phyloP scores from a whole-genome alignment of 2,113 vertebrate species.

The Kobus ellipsiprymnus region DNA sequence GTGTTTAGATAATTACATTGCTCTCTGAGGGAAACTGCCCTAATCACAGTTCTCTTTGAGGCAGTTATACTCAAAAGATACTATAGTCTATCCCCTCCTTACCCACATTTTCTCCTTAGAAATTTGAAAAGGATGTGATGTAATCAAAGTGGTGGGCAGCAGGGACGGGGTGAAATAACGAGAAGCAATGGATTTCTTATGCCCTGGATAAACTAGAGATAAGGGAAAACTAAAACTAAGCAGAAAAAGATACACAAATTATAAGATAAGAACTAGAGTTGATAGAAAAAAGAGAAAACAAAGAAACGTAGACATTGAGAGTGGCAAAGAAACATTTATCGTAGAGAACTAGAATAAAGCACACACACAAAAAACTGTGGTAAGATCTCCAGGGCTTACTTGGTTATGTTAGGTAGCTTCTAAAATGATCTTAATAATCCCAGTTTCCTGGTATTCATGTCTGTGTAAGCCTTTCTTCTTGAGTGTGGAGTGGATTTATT shows the following conservation, averaged over 20 bases:
- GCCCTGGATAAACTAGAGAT: not conserved
- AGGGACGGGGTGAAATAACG: not conserved
- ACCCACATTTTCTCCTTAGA: not conserved
- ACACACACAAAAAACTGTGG: not conserved
- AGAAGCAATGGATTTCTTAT: not conserved
- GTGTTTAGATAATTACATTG: not conserved
- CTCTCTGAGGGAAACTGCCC: not conserved
- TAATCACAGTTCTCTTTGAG: not conserved
- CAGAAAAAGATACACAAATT: not conserved
- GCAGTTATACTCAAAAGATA: not conserved
- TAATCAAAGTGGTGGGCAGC: not conserved
- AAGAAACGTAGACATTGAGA: not conserved
- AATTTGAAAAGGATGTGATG: not conserved
- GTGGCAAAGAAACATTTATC: not conserved
- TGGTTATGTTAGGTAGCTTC: not conserved
- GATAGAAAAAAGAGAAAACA: not conserved
- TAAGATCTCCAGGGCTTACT: not conserved
- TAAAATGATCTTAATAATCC: not conserved
- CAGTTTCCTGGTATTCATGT: not conserved
- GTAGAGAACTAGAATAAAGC: not conserved
- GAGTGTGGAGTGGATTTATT: not conserved
- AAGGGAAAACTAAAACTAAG: not conserved
- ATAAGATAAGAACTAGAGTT: not conserved
- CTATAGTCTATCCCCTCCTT: not conserved
- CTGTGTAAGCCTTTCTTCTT: not conserved